Base-by-base conservation (phyloP, 1,140 invertebrate species). In the Neuroterus valhalla region DNA sequence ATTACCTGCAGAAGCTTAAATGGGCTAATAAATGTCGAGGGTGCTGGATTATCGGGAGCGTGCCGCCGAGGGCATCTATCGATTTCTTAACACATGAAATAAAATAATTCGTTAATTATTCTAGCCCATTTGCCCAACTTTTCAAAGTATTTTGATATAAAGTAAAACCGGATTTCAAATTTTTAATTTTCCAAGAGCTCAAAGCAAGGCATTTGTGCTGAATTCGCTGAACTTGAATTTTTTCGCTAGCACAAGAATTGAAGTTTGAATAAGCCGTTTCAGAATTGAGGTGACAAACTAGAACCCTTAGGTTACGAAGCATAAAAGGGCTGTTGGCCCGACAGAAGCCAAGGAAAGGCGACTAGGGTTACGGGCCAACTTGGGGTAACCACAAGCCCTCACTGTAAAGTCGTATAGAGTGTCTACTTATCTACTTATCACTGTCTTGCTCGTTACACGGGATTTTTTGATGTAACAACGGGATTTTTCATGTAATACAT, bases 281-380 rank as follows among this genome's bases (percentile, higher is more conserved):
- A 15, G 26, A 62, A 62, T 62, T 75, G 68, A 81, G 79, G 80
- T 82, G 83, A 84, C 78, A 85, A 84, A 82, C 81, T 87, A 82
- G 81, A 83, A 84, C 81, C 82, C 84, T 84, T 84, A 79, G 79
- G 79, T 81, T 81, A 82, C 78, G 79, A 72, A 67, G 76, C 66
- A 74, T 72, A 70, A 82, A 89, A 83, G 88, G 89, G 88, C 88
- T 88, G 88, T 89, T 89, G 88, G 85, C 86, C 86, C 86, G 87
- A 89, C 89, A 88, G 89, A 90, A 90, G 89, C 89, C 89, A 88
- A 85, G 78, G 75, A 89, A 89, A 83, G 84, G 78, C 84, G 84
- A 85, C 79, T 89, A 86, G 86, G 86, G 85, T 89, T 89, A 87
- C 83, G 70, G 76, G 77, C 75, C 81, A 87, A 87, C 86, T 85